Percentiles rank a stretch among this genome's conserved stretches.
phyloP scores from a whole-genome alignment of 2,113 vertebrate species.

The Elgaria multicarinata region DNA sequence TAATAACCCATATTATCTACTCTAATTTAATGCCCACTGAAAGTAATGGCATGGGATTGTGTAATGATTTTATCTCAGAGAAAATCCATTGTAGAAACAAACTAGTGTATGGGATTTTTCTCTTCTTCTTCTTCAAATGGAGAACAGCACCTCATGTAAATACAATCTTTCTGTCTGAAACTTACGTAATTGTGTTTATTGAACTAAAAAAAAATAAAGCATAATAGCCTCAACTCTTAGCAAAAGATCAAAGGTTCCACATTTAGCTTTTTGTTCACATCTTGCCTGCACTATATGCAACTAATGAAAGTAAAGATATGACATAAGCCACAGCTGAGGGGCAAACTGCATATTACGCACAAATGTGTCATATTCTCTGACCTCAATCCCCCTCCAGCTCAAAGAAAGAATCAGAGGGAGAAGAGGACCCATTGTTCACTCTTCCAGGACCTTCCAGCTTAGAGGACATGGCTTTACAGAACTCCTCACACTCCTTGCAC shows the following conservation, averaged over 20 bases:
- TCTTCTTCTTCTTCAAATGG: conserved; percentile 42
- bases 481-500: no score
- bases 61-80: conserved; percentile 61
- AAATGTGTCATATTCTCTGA: background rate
- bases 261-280: conserved; percentile 36
- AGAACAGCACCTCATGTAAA: conserved; percentile 64
- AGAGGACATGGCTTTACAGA: no score
- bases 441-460: background rate
- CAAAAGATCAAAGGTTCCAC: background rate
- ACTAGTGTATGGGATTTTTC: conserved; percentile 51
- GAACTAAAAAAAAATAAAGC: conserved; percentile 50
- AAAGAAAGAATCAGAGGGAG: background rate
- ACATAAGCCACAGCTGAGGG: background rate
- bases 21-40: conserved; percentile 57
- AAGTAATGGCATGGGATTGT: conserved; percentile 52
- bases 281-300: background rate
- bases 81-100: conserved; percentile 63
- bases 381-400: background rate
- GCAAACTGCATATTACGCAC: background rate
- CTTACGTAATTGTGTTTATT: conserved; percentile 64
- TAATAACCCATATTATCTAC: conserved; percentile 59
- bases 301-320: background rate
- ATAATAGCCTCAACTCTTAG: conserved; percentile 48
- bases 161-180: conserved; percentile 61
- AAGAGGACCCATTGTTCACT: background rate